These are phyloP conservation scores for Vulpes ferrilata DNA, from an alignment of 2,113 vertebrate genomes.

Conservation along the genomic window DNA sequence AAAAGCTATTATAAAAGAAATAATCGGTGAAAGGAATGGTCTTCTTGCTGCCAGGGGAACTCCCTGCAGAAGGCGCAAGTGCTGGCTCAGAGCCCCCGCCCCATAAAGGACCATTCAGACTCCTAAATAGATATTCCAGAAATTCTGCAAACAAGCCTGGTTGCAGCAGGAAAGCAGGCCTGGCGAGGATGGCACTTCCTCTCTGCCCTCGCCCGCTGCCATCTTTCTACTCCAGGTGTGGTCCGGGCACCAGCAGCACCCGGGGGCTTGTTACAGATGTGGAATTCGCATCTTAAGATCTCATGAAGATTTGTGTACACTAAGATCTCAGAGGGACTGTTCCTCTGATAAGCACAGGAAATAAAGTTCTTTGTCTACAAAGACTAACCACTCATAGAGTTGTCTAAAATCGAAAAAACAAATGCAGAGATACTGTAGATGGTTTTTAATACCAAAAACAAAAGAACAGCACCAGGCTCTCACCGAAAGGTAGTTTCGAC, in stretches of 20 bases:
- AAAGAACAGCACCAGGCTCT: not conserved
- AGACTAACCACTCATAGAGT: not conserved
- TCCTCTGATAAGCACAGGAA: not conserved
- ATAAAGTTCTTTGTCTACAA: not conserved
- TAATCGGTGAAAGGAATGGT: fast-evolving
- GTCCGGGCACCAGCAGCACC: not conserved
- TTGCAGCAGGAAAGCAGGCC: no score
- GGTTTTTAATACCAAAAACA: not conserved
- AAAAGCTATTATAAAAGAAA: not conserved
- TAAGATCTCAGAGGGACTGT: not conserved
- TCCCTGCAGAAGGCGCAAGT: no score
- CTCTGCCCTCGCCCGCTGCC: fast-evolving
- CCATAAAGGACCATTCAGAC: not conserved
- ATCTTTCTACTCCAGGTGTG: not conserved
- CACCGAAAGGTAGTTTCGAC: not conserved
- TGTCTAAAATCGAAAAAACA: not conserved
- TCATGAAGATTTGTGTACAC: not conserved
- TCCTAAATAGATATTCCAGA: not conserved
- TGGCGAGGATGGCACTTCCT: fast-evolving
- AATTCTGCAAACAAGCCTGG: not conserved
- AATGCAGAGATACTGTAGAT: not conserved
- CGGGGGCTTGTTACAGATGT: not conserved
- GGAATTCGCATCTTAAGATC: not conserved
- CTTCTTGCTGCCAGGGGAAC: not conserved
- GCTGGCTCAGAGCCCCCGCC: no score